Evolutionary conservation across 2,113 vertebrate species (phyloP), one percentile per base, ranked within the genome.

Genomic region (Syrrhaptes paradoxus): DNA sequence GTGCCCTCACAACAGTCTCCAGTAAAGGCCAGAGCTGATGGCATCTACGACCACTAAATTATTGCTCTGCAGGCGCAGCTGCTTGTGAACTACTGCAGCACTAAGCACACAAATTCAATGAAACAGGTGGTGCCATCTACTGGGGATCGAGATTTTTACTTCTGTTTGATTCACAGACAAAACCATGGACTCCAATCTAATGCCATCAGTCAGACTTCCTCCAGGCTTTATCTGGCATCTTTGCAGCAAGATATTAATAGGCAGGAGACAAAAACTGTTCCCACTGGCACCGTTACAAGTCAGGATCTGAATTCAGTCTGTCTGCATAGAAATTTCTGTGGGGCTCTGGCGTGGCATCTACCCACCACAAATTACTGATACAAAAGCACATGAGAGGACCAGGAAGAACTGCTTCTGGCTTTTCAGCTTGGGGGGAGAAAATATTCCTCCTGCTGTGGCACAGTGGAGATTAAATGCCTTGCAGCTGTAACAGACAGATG

Each of bases 81-180:
- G 48, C 20, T 29, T 20, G 25, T 8, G 29, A 68, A 15, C 20
- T 74, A 29, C 32, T 31, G 17, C 17, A 1, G 3, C 32, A 4
- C 7, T 16, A n/a, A 48, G 7, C 41, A 10, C 26, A 43, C 31
- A 13, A 41, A 6, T 21, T 31, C 34, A n/a, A 4, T 19, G 62
- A 48, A 92, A 80, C 41, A 13, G 14, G 36, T 77, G 52, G 78
- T 91, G 91, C 94, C 90, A 94, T 86, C 94, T 96, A 4, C 90
- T 62, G 90, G 84, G 71, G 68, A 87, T 10, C 1, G 4, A 28
- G 22, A 34, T 59, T 75, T 90, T 92, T 80, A 58, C 46, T 46
- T n/a, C 49, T 65, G 13, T 46, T 57, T 73, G 18, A 54, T 68
- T 54, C 31, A 17, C 32, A 24, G 12, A 12, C 10, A 48, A 26